Evolutionary conservation across 2,113 vertebrate genomes (phyloP), one percentile per base, ranked within the genome.

Genomic region (Gulo gulo): DNA sequence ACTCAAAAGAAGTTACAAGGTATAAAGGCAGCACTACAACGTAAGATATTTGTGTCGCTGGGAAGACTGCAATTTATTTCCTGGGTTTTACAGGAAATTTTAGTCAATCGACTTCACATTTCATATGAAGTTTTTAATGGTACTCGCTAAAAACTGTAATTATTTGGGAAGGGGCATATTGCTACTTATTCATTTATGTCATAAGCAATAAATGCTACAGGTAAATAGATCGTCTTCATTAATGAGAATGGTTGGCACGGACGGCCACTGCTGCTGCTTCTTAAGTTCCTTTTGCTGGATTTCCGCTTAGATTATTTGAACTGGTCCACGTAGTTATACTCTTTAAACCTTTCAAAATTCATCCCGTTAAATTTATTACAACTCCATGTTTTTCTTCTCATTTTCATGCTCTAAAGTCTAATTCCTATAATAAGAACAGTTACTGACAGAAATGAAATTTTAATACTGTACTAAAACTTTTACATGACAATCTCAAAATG

Each of bases 391-490:
- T 85, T 81, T 20, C 24, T 61, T 86, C 74, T 87, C 34, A n/a
- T 52, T 91, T 71, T 85, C 7, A 63, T 34, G 52, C 39, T 86
- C 63, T 84, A 36, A 63, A 94, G 89, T 34, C 88, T 95, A 12
- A 13, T 67, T 50, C 96, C 47, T 14, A 57, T 29, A 93, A 96
- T 74, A 6, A 90, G 61, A 98, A 36, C 12, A 85, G 6, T 45
- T 42, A 85, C 26, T 21, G 29, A 87, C 2, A 88, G 95, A 98
- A 96, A 1, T 4, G 29, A 34, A 81, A 96, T 80, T 84, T 79
- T 84, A 97, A 93, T 59, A 91, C 31, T 5, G 0, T 5, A 95
- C 78, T 29, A 92, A 34, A 29, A 90, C 74, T 96, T 82, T n/a
- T 47, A 88, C 34, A 20, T 3, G 55, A 90, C 21, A 90, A 80